A percentile compares a stretch with the other conserved stretches of the same genome.
These are phyloP conservation scores for Oreochromis tanganicae DNA, from an alignment of 2,113 vertebrate genomes.

Conservation along the genomic window DNA sequence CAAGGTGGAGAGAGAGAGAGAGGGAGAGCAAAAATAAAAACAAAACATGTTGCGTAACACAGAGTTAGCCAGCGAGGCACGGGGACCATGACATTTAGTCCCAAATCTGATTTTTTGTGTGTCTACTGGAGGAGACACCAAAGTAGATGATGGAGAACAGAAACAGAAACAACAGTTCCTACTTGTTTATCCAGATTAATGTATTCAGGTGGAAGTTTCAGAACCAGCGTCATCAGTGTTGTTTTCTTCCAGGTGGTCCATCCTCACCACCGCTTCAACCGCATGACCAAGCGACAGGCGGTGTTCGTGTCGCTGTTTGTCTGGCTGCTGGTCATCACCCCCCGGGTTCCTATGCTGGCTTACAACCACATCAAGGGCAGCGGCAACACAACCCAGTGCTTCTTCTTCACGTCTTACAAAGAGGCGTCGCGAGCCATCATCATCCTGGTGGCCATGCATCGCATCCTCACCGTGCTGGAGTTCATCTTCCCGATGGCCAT, in stretches of 20 bases:
- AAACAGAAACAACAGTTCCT: background rate
- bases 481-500: constrained; percentile 45
- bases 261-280: constrained; percentile 64
- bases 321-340: constrained; percentile 60
- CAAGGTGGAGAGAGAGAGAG: no score
- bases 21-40: no score
- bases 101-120: background rate
- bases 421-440: constrained; percentile 13
- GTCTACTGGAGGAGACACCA: background rate
- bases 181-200: background rate
- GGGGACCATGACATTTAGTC: background rate
- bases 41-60: no score
- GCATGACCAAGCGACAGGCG: constrained; percentile 35
- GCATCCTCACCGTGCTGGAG: constrained; percentile 57
- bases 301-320: background rate
- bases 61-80: no score
- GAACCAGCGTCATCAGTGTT: background rate
- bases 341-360: constrained; percentile 63
- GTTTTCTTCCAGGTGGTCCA: constrained; percentile 54
- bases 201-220: background rate
- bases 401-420: constrained; percentile 62
- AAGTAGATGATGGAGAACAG: background rate
- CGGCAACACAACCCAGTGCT: constrained; percentile 49
- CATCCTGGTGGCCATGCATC: constrained; percentile 44
- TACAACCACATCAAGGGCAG: constrained; percentile 30